Percentiles rank a stretch among this genome's conserved stretches.
These are phyloP conservation scores for Phrynocephalus guinanensis DNA, from an alignment of 2,797 vertebrate genomes.

Conservation along the genomic window DNA sequence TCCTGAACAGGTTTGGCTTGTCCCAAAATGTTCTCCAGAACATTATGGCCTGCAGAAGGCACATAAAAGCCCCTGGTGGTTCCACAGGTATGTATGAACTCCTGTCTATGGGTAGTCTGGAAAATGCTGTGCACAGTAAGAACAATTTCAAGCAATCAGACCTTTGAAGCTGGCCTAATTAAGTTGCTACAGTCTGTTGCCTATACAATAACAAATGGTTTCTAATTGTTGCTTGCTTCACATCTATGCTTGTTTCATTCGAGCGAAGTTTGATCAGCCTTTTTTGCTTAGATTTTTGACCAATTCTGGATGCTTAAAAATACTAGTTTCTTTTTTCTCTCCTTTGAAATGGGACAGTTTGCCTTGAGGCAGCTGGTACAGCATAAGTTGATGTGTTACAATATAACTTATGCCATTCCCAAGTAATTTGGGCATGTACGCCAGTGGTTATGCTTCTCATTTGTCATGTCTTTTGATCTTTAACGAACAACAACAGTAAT, in stretches of 20 bases:
- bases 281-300: slow-evolving; percentile 53
- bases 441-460: slow-evolving; percentile 51
- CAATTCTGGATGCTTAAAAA: slow-evolving; percentile 50
- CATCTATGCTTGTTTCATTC: slow-evolving; percentile 44
- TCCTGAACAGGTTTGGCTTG: too few species aligned
- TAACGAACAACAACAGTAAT: slow-evolving; percentile 61
- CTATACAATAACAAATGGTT: neutral
- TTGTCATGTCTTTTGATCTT: slow-evolving; percentile 68
- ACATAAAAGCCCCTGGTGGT: neutral
- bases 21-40: too few species aligned
- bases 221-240: neutral
- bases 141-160: neutral
- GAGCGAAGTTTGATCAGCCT: slow-evolving; percentile 45
- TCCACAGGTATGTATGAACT: slow-evolving; percentile 18
- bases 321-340: neutral
- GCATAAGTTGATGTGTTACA: slow-evolving; percentile 60
- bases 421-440: slow-evolving; percentile 58
- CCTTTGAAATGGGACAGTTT: slow-evolving; percentile 57
- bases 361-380: slow-evolving; percentile 64
- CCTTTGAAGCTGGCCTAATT: neutral
- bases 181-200: neutral
- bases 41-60: slow-evolving; percentile 11
- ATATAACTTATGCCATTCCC: slow-evolving; percentile 50
- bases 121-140: neutral
- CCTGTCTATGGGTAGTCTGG: neutral